Conservation (phyloP, 2,113 vertebrate genomes). For the Garra rufa region DNA sequence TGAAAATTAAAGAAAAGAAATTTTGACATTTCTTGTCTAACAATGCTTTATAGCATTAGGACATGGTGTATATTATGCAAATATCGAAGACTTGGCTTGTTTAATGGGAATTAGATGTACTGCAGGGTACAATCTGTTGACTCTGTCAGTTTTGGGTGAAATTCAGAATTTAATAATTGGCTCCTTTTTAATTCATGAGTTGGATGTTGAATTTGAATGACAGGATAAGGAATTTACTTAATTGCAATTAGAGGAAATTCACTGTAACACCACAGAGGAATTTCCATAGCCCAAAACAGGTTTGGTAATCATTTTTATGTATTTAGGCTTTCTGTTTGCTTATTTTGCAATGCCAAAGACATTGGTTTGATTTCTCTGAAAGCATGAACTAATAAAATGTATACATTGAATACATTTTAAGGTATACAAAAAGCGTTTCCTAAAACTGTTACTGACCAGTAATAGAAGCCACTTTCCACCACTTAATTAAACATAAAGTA, state of each 20-base stretch:
- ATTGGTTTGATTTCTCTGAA: too few relatives aligned
- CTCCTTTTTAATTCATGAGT: background rate
- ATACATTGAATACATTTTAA: too few relatives aligned
- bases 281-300: background rate
- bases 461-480: too few relatives aligned
- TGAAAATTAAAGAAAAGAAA: too few relatives aligned
- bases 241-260: background rate
- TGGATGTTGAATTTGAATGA: constrained; percentile 9
- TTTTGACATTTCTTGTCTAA: background rate
- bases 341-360: too few relatives aligned
- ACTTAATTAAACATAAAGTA: too few relatives aligned
- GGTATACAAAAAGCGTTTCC: too few relatives aligned
- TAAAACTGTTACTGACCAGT: too few relatives aligned
- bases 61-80: background rate
- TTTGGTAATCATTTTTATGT: background rate
- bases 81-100: background rate
- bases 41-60: background rate
- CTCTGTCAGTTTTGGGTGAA: background rate
- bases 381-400: too few relatives aligned
- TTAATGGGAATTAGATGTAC: background rate
- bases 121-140: background rate
- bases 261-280: background rate
- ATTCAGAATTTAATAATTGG: background rate
- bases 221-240: background rate
- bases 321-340: too few relatives aligned